Evolutionary conservation across 2,888 invertebrate genomes (phyloP), one percentile per base, ranked within the genome.

Genomic region (Noctua janthe): DNA sequence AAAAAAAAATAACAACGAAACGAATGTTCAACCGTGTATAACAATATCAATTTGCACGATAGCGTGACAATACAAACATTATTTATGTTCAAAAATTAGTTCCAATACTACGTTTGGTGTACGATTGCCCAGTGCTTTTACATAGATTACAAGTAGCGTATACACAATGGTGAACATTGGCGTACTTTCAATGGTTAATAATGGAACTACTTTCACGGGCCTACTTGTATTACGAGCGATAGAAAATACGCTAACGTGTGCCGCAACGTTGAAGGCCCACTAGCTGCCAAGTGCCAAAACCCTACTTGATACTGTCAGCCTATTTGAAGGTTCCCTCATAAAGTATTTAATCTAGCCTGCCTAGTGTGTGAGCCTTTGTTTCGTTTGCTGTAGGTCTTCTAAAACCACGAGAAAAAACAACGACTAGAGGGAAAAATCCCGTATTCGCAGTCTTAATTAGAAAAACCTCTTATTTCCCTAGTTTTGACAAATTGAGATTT

Each of bases 171-270:
- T 49, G 67, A 23, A 71, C 71, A 74, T 54, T 23, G 74, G 49
- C 29, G 73, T 67, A 84, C 64, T 75, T 79, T 73, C 70, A 84
- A 74, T 73, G 70, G 80, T 54, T 84, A 81, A 77, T 81, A 85
- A 76, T 80, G 78, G 82, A 47, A 74, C 62, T 71, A 77, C 72
- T 81, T 85, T 81, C 77, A 81, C 82, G n/a, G 20, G 71, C 66
- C 84, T 70, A 66, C 78, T 75, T 70, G 70, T 71, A 77, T 72
- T 66, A 59, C 56, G n/a, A 80, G 43, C 54, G 62, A 56, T 64
- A 74, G 71, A 76, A 76, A 74, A 62, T 80, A 74, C 54, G 39
- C 66, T 49, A 76, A 43, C 70, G 15, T 47, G 7, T 74, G 71
- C 83, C 80, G 84, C 74, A 83, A 69, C 8, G 64, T 56, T 59